These are phyloP conservation scores for Itoplectis maculator DNA, from an alignment of 2,888 invertebrate species.

Conservation along the genomic window DNA sequence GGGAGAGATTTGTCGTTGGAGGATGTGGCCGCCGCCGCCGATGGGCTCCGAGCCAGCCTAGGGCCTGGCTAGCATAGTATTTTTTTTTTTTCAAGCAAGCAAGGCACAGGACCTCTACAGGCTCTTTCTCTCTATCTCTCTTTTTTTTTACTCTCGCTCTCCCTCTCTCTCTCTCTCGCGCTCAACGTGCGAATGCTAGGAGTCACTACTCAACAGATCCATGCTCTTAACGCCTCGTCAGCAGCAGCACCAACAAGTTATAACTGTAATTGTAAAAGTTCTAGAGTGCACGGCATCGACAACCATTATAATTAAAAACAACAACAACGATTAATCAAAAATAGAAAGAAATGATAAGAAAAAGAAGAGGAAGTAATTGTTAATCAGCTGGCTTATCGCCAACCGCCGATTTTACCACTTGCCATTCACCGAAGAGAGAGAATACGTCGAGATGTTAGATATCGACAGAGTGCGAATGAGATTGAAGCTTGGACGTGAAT, in stretches of 20 bases:
- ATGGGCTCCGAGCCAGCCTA: conserved; percentile 58
- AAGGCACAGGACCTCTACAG: conserved; percentile 80
- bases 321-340: neutral
- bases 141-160: neutral
- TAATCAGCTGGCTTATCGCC: conserved; percentile 29
- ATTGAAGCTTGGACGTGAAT: conserved; percentile 37
- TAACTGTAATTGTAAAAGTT: conserved; percentile 81
- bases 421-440: conserved; percentile 32
- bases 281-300: conserved; percentile 68
- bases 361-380: conserved; percentile 30
- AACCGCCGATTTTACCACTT: conserved; percentile 63
- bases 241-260: conserved; percentile 84
- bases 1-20: conserved; percentile 44
- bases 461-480: conserved; percentile 46
- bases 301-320: conserved; percentile 47
- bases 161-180: conserved; percentile 23
- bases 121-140: conserved; percentile 53
- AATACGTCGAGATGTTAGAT: conserved; percentile 58
- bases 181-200: conserved; percentile 80
- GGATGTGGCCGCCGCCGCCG: conserved; percentile 42
- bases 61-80: conserved; percentile 59
- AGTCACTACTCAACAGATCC: conserved; percentile 80
- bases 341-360: neutral
- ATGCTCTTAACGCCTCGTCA: conserved; percentile 81
- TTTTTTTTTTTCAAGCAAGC: conserved; percentile 76